Evolutionary conservation across 2,797 vertebrate genomes (phyloP).

Genomic region (Limnodromus scolopaceus): DNA sequence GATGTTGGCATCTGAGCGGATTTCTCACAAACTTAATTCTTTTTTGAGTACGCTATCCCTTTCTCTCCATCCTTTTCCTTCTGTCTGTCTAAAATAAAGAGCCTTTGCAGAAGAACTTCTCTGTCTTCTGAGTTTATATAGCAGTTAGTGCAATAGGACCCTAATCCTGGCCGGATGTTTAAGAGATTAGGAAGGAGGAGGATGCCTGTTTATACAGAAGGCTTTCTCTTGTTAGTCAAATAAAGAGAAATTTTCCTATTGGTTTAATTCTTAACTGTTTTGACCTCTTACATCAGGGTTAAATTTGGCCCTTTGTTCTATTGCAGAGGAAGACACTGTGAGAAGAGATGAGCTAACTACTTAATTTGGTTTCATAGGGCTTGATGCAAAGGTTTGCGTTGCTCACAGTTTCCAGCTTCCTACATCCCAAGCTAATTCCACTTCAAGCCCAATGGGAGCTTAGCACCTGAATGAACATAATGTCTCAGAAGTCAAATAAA

Average conservation of each 20-base stretch:
- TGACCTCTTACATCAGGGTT: constrained; percentile 63
- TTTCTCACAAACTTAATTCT: constrained; percentile 1
- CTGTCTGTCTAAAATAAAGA: constrained; percentile 6
- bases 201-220: constrained; percentile 68
- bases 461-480: constrained; percentile 56
- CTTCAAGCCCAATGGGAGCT: constrained; percentile 34
- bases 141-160: constrained; percentile 45
- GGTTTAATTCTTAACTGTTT: constrained; percentile 66
- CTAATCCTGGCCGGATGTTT: constrained; percentile 68
- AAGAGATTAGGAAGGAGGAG: constrained; percentile 63
- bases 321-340: constrained; percentile 34
- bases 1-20: background rate
- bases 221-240: constrained; percentile 62
- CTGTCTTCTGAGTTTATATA: constrained; percentile 57
- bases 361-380: constrained; percentile 57
- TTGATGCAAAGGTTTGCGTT: background rate
- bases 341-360: constrained; percentile 55
- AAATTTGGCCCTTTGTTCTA: constrained; percentile 67
- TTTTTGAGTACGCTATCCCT: background rate
- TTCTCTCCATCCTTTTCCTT: background rate
- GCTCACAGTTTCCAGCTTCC: constrained; percentile 18
- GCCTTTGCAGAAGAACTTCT: constrained; percentile 31
- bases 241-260: constrained; percentile 65
- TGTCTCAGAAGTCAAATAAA: constrained; percentile 57
- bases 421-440: constrained; percentile 45